Base-by-base conservation (phyloP, 2,888 invertebrate genomes). In the Arge pagana region DNA sequence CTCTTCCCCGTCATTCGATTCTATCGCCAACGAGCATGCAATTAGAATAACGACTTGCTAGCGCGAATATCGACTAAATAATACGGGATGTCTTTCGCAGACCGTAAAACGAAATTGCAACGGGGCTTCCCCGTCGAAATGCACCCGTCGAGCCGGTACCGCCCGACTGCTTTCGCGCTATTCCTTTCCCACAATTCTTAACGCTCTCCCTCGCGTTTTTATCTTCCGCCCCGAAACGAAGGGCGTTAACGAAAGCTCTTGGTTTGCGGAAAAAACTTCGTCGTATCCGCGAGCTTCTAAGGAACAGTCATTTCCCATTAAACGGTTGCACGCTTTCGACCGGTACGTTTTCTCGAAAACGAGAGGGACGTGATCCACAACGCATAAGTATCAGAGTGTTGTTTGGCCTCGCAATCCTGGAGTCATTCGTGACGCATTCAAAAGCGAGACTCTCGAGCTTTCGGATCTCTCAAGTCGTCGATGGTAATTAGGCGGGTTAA, bases 121-220 rank as follows among this genome's bases (percentile, higher is more conserved):
- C 58, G 21, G 45, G 45, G 45, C 33, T 21, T 45, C n/a, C n/a
- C n/a, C 55, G 51, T 36, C 41, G 50, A 43, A 43, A 50, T 35
- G 48, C 45, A 55, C 23, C 55, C 54, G n/a, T n/a, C n/a, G n/a
- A n/a, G n/a, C 52, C 50, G 40, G 50, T 42, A 16, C 36, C 39
- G 51, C 35, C 40, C 50, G 43, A 48, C 56, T 57, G 62, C 60
- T 62, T 60, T 56, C 59, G 64, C 60, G 60, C 60, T 65, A 68
- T 68, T 71, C 67, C 67, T 67, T 72, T 70, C 67, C 66, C 68
- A 66, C 68, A 70, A 71, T 67, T 66, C 67, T 66, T 66, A 65
- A 64, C 54, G 48, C 41, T 41, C 53, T 39, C 26, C 52, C 51
- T 40, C 30, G 21, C 26, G 30, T 39, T 37, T 40, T 45, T 51